phyloP scores from a whole-genome alignment of 2,888 invertebrate genomes.

The Standfussiana lucernea region DNA sequence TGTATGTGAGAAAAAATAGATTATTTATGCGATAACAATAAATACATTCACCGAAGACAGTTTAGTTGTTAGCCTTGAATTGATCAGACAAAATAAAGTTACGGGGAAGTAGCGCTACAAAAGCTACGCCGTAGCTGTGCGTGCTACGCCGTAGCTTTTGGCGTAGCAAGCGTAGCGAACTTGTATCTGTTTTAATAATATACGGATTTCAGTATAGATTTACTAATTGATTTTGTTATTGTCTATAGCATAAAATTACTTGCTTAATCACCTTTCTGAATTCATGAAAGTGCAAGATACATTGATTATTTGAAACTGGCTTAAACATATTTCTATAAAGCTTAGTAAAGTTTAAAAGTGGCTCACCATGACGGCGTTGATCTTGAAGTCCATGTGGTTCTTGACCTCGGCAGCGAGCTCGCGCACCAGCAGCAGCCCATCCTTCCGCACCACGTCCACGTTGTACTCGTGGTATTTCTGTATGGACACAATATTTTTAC shows the following conservation, averaged over 20 bases:
- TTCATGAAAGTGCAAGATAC: not conserved
- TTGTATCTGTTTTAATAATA: not conserved
- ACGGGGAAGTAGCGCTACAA: not conserved
- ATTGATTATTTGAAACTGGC: not conserved
- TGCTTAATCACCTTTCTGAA: not conserved
- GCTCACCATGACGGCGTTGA: conserved; percentile 95
- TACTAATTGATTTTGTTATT: not conserved
- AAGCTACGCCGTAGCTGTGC: not conserved
- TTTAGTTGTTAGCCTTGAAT: not conserved
- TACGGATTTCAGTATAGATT: not conserved
- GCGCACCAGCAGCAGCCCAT: conserved; percentile 95
- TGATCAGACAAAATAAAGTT: not conserved
- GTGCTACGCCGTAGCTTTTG: conserved; percentile 26
- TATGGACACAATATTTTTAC: conserved; percentile 67
- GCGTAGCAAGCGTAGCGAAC: conserved; percentile 12
- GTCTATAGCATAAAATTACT: not conserved
- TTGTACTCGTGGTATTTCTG: conserved; percentile 96
- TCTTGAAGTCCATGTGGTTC: conserved; percentile 98
- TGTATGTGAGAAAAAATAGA: not conserved
- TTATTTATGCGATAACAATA: not conserved
- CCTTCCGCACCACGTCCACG: conserved; percentile 95
- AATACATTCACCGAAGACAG: not conserved
- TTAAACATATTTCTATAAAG: not conserved
- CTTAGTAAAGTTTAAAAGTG: not conserved
- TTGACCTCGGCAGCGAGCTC: conserved; percentile 97